phyloP scores from a whole-genome alignment of 64 coral and sea anemone species.

The Exaiptasia diaphana region DNA sequence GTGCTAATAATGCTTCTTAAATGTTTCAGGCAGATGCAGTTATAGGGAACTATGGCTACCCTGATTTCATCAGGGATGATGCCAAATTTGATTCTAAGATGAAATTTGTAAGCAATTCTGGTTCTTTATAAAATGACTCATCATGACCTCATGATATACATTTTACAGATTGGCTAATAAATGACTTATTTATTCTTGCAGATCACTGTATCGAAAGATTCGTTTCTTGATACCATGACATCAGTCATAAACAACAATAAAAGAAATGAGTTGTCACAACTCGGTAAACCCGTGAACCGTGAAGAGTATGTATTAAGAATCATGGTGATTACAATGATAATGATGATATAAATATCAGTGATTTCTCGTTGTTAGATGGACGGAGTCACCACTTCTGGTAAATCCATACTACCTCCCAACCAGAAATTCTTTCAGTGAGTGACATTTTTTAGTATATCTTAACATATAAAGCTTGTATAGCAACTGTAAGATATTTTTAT shows the following conservation, averaged over 20 bases:
- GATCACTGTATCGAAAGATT: neutral
- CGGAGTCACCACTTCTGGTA: neutral
- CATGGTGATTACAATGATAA: neutral
- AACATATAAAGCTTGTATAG: too few species aligned
- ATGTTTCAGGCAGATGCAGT: neutral
- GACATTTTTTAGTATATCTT: too few species aligned
- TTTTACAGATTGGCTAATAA: too few species aligned
- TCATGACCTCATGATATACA: too few species aligned
- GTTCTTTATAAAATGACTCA: too few species aligned
- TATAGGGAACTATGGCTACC: neutral
- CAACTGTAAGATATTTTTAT: neutral
- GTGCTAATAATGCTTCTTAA: too few species aligned
- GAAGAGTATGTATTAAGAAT: neutral
- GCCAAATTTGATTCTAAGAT: neutral
- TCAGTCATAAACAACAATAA: neutral
- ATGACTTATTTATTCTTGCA: too few species aligned
- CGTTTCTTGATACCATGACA: neutral
- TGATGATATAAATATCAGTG: neutral
- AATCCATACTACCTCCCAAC: neutral
- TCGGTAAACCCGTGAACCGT: neutral
- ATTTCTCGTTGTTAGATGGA: neutral
- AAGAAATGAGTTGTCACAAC: neutral
- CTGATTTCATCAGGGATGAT: neutral
- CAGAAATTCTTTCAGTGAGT: too few species aligned
- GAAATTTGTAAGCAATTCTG: neutral